Evolutionary conservation across 2,888 invertebrate genomes (phyloP).

Genomic region (Lepidocyrtoides sp.): DNA sequence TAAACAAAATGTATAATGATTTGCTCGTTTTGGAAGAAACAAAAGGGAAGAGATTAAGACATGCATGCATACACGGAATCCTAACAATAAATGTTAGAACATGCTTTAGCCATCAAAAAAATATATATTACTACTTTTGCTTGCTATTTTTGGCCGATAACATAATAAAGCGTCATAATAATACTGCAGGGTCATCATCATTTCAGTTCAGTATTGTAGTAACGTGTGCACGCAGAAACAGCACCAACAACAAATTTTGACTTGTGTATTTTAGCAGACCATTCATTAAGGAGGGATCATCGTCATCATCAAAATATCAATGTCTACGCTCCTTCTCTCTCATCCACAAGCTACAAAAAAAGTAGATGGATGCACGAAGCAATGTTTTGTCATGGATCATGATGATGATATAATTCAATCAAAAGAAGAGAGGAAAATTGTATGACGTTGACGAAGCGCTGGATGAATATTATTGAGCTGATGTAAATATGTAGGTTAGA

Average conservation of each 20-base stretch:
- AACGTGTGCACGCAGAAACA: not conserved
- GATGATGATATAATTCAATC: not conserved
- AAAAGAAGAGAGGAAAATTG: not conserved
- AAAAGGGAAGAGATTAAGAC: not conserved
- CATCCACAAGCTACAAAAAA: not conserved
- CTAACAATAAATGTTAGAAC: conserved; percentile 23
- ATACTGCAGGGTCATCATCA: not conserved
- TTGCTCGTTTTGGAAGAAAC: not conserved
- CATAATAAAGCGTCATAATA: not conserved
- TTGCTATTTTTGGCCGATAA: conserved; percentile 37
- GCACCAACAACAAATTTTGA: not conserved
- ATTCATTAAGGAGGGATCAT: conserved; percentile 13
- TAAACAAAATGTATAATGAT: too few species aligned
- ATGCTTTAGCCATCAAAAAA: conserved; percentile 45
- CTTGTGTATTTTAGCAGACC: not conserved
- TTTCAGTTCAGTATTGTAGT: not conserved
- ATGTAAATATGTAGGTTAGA: too few species aligned
- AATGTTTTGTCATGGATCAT: not conserved
- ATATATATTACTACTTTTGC: not conserved
- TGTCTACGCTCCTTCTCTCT: too few species aligned
- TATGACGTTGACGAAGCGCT: not conserved
- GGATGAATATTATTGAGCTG: not conserved
- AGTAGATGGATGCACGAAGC: not conserved
- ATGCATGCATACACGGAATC: not conserved
- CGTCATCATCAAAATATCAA: not conserved